Conservation (phyloP, 2,113 vertebrate species). For the Rhea pennata region DNA sequence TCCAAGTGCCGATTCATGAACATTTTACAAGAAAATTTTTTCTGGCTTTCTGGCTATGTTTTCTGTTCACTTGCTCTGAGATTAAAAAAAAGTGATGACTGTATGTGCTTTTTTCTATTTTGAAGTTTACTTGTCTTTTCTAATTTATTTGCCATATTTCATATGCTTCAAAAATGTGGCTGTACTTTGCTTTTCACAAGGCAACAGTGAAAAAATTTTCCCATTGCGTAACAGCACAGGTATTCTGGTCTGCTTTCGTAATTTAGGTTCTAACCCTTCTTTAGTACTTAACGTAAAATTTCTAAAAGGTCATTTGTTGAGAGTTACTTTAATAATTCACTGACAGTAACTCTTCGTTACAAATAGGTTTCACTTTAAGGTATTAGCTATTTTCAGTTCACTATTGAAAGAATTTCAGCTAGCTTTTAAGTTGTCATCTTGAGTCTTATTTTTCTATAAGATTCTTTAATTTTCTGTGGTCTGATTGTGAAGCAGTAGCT, state of each 20-base stretch:
- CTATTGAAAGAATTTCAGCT: not conserved
- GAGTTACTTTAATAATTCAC: not conserved
- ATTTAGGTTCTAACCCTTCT: not conserved
- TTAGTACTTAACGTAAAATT: not conserved
- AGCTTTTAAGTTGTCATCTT: not conserved
- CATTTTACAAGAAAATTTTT: not conserved
- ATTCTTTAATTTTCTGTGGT: not conserved
- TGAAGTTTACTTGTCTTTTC: not conserved
- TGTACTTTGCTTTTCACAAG: not conserved
- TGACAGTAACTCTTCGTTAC: not conserved
- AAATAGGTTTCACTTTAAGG: not conserved
- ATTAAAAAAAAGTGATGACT: not conserved
- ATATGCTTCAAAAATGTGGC: not conserved
- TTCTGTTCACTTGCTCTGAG: not conserved
- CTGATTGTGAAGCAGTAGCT: not conserved
- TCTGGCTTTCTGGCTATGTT: not conserved
- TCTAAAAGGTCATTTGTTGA: not conserved
- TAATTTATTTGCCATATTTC: not conserved
- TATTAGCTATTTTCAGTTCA: not conserved
- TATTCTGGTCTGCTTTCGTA: not conserved
- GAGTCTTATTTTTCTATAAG: not conserved
- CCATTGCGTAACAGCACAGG: not conserved
- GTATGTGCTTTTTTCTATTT: not conserved
- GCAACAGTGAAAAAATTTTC: not conserved
- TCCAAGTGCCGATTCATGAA: not conserved